Conservation (phyloP, 2,888 invertebrate genomes). For the Sclerodermus sp. region DNA sequence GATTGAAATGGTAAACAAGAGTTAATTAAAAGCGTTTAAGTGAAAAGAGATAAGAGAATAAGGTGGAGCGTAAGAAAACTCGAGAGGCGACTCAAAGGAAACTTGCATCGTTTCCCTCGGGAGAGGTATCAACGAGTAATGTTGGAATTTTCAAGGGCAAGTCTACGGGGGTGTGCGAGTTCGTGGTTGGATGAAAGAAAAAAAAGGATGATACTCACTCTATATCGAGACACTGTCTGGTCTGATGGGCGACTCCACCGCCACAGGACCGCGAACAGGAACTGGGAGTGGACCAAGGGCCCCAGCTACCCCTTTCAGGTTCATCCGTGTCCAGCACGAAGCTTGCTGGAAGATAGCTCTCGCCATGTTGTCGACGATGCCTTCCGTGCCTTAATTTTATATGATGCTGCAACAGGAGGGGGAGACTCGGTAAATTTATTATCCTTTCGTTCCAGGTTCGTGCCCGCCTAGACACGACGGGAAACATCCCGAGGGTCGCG, state of each 20-base stretch:
- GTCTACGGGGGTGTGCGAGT: too few species aligned
- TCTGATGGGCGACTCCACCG: conserved; percentile 87
- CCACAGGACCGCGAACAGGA: conserved; percentile 91
- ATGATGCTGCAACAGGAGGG: conserved; percentile 63
- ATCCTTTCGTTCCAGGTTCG: not conserved
- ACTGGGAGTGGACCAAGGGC: conserved; percentile 80
- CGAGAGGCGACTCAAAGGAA: too few species aligned
- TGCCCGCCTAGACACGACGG: too few species aligned
- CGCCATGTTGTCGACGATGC: conserved; percentile 78
- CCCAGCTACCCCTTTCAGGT: conserved; percentile 72
- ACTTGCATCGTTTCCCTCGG: too few species aligned
- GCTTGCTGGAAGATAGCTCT: conserved; percentile 73
- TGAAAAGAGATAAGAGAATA: too few species aligned
- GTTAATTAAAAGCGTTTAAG: too few species aligned
- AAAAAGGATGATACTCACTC: conserved; percentile 58
- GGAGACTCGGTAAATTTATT: conserved; percentile 17
- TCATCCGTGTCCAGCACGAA: conserved; percentile 73
- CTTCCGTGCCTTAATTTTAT: conserved; percentile 61
- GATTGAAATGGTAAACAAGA: too few species aligned
- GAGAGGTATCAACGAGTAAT: too few species aligned
- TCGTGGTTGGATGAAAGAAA: too few species aligned
- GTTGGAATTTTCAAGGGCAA: too few species aligned
- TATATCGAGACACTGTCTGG: conserved; percentile 71
- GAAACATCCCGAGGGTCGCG: too few species aligned
- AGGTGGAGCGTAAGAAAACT: too few species aligned